Conservation (phyloP, 2,888 invertebrate genomes). For the Drosophila recens region DNA sequence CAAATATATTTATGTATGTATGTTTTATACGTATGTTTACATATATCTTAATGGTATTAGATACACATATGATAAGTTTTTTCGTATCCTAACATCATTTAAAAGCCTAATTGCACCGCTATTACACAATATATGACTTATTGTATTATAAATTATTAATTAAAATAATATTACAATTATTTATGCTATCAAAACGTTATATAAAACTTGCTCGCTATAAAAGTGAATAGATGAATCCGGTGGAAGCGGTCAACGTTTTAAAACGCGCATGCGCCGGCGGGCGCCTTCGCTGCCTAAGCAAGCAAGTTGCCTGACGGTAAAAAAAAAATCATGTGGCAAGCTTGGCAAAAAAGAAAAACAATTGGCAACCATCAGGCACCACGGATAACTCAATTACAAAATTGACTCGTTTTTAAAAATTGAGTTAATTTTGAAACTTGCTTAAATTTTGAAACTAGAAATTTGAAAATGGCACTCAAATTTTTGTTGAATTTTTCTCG, state of each 20-base stretch:
- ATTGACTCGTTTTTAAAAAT: no score
- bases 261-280: no score
- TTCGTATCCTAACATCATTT: not conserved
- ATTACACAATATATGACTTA: constrained; percentile 9
- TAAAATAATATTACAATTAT: constrained; percentile 14
- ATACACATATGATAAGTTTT: constrained; percentile 13
- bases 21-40: constrained; percentile 9
- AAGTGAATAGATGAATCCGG: constrained; percentile 13
- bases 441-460: no score
- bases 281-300: no score
- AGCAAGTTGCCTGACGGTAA: no score
- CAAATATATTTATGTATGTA: not conserved
- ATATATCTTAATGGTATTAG: constrained; percentile 8
- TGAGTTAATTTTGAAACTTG: no score
- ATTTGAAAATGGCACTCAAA: no score
- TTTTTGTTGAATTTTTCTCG: no score
- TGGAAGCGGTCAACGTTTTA: constrained; percentile 5
- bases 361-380: no score
- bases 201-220: constrained; percentile 22
- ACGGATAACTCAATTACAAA: no score
- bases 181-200: constrained; percentile 21
- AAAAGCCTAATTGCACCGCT: not conserved
- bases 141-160: constrained; percentile 1
- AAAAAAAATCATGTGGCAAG: no score
- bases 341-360: no score